Percentiles rank a stretch among this genome's conserved stretches.
These are phyloP conservation scores for Acrobasis consociella DNA, from an alignment of 2,888 invertebrate species.

Conservation along the genomic window DNA sequence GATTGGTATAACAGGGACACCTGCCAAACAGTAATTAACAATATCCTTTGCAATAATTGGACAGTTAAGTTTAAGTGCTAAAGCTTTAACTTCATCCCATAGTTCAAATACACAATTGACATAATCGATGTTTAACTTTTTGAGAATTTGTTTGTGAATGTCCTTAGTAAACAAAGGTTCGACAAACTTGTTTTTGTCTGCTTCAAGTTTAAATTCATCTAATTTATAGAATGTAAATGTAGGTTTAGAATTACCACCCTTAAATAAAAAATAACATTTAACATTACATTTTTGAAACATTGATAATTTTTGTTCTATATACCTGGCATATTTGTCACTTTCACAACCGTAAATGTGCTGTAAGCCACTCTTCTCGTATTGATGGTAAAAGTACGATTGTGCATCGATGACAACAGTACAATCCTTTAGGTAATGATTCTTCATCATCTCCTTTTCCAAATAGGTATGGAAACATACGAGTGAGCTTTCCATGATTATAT, in stretches of 20 bases:
- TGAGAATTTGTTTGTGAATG: conserved; percentile 41
- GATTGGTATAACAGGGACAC: conserved; percentile 41
- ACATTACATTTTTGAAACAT: conserved; percentile 47
- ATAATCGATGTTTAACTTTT: conserved; percentile 45
- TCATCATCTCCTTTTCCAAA: conserved; percentile 13
- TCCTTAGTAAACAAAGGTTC: conserved; percentile 41
- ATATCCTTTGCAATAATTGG: conserved; percentile 46
- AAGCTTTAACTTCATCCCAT: conserved; percentile 45
- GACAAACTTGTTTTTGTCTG: neutral
- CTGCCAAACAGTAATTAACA: conserved; percentile 44
- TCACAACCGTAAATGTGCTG: conserved; percentile 45
- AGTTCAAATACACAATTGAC: conserved; percentile 40
- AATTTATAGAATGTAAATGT: conserved; percentile 27
- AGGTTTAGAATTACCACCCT: conserved; percentile 43
- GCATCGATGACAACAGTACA: conserved; percentile 50
- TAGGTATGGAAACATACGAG: conserved; percentile 24
- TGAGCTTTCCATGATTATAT: no score
- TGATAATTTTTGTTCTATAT: conserved; percentile 36
- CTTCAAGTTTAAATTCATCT: neutral
- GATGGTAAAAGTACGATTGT: conserved; percentile 41
- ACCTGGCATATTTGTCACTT: conserved; percentile 40
- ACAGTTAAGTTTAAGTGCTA: conserved; percentile 47
- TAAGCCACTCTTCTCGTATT: conserved; percentile 36
- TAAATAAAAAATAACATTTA: conserved; percentile 48
- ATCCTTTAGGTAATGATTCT: conserved; percentile 33